Conservation (phyloP, 2,797 vertebrate genomes). For the Halcyon badia region DNA sequence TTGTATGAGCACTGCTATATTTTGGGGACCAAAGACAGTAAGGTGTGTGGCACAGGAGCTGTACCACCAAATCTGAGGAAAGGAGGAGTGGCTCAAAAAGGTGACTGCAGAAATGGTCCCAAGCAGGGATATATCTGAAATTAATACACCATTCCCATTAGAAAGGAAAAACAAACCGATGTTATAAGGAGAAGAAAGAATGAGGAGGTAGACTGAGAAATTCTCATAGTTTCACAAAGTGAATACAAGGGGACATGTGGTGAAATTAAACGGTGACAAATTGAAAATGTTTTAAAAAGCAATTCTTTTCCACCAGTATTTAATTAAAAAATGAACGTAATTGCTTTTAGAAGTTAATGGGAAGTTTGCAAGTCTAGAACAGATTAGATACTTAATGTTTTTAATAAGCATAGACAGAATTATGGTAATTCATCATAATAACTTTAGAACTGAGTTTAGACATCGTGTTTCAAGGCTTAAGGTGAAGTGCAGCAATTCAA, state of each 20-base stretch:
- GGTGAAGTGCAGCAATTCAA: not conserved
- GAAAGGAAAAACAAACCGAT: not conserved
- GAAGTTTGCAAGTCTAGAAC: not conserved
- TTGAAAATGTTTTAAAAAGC: not conserved
- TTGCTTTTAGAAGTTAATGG: conserved; percentile 10
- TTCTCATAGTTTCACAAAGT: not conserved
- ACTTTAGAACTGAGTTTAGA: not conserved
- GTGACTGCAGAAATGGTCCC: not conserved
- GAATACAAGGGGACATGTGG: not conserved
- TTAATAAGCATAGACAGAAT: not conserved
- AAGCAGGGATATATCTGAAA: not conserved
- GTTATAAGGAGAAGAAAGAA: not conserved
- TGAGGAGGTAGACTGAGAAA: not conserved
- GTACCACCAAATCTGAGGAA: not conserved
- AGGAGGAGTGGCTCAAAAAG: not conserved
- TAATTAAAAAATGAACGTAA: conserved; percentile 6
- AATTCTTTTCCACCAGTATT: not conserved
- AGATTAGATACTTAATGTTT: not conserved
- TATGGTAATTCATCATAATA: not conserved
- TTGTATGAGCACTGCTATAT: accelerated
- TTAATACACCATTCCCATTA: not conserved
- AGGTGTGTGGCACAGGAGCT: not conserved
- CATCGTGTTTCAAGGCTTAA: not conserved
- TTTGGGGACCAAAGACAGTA: not conserved
- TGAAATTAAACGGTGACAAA: conserved; percentile 11